Conservation (phyloP, 2,797 vertebrate genomes). For the Myripristis murdjan region DNA sequence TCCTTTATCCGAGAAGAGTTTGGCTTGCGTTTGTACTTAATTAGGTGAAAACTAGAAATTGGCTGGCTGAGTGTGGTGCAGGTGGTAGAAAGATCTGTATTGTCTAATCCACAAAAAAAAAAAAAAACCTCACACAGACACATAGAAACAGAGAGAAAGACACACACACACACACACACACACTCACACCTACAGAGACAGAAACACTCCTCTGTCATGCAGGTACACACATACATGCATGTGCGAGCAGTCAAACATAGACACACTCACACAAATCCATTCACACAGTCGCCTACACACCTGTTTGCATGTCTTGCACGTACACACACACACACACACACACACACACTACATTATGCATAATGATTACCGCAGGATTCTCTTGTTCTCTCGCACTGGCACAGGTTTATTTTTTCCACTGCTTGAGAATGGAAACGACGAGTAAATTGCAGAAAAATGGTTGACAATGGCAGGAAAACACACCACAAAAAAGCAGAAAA, state of each 20-base stretch:
- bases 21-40: too few species aligned
- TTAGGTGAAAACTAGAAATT: too few species aligned
- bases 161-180: neutral
- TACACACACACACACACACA: neutral
- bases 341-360: slow-evolving; percentile 11
- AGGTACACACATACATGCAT: neutral
- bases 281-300: neutral
- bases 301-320: neutral
- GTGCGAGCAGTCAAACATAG: neutral
- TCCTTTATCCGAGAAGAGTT: too few species aligned
- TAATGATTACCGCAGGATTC: slow-evolving; percentile 1
- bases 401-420: neutral
- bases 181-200: too few species aligned
- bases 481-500: slow-evolving; percentile 11
- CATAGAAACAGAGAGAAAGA: too few species aligned
- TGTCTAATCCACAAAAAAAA: too few species aligned
- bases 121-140: too few species aligned
- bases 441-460: slow-evolving; percentile 15
- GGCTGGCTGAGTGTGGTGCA: too few species aligned
- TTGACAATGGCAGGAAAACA: slow-evolving; percentile 12
- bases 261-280: neutral
- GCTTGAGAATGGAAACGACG: slow-evolving; percentile 12
- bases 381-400: slow-evolving; percentile 10
- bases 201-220: too few species aligned
- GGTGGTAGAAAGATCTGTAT: too few species aligned